Evolutionary conservation across 64 coral and sea anemone species (phyloP), one percentile per base, ranked within the genome.

Genomic region (Montipora efflorescens): DNA sequence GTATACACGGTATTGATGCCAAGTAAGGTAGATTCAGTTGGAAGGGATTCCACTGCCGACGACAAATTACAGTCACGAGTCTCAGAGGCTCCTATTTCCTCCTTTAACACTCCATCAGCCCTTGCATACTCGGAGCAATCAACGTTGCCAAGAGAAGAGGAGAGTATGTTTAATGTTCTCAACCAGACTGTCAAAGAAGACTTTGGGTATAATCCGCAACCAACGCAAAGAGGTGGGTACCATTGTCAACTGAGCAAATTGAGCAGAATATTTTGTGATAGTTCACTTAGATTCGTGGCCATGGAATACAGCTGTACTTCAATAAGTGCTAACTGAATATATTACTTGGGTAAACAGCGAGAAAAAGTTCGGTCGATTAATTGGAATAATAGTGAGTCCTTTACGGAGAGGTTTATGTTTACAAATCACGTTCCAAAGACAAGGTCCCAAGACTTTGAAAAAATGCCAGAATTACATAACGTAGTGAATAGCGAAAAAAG

Each of bases 1-100:
- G 82, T 86, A 2, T 86, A 71, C 44, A 86, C 66, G 7, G 68
- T 86, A 72, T 86, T 67, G 44, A 71, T 43, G 18, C 82, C 66
- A 50, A n/a, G 45, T 47, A 8, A 61, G 12, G 43, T 67, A n/a
- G 81, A 84, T 68, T 71, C 82, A 23, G n/a, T 86, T 48, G 18
- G 16, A 23, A 7, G 16, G 12, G 82, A 86, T 13, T 59, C 67
- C n/a, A 86, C 4, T 22, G 44, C 2, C 11, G 66, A 84, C 25
- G 81, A 86, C 47, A 86, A 18, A 15, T 68, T 19, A 20, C 5
- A 5, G 44, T 72, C 82, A 10, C 57, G 12, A 13, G 12, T 44
- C 8, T 76, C 46, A 46, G 16, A 36, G 13, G 7, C 47, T 16
- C 82, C 82, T 10, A 21, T 59, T 7, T 72, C 82, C 19, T 71